Conservation (phyloP, 2,113 vertebrate genomes). For the Zeus faber region DNA sequence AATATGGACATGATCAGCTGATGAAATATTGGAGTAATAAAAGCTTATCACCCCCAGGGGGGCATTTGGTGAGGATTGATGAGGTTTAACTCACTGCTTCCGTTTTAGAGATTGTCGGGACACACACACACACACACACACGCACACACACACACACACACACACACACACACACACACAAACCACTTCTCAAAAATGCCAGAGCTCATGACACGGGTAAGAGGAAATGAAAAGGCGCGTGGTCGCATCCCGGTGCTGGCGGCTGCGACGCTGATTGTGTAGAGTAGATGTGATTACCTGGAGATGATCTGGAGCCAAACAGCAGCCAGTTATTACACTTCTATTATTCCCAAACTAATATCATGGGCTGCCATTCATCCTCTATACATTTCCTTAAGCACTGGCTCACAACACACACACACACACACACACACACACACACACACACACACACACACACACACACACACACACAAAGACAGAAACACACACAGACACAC, state of each 20-base stretch:
- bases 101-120: neutral
- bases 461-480: neutral
- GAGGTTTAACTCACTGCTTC: too few species aligned
- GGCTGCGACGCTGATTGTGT: conserved; percentile 51
- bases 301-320: conserved; percentile 48
- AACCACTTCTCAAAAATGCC: conserved; percentile 14
- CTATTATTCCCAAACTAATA: conserved; percentile 67
- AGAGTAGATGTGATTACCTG: conserved; percentile 61
- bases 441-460: neutral
- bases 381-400: conserved; percentile 37
- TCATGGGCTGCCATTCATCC: conserved; percentile 55
- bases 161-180: conserved; percentile 9
- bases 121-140: neutral
- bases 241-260: conserved; percentile 32
- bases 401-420: conserved; percentile 10
- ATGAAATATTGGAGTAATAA: too few species aligned
- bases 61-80: too few species aligned
- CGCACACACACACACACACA: neutral
- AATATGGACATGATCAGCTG: too few species aligned
- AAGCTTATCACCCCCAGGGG: too few species aligned
- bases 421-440: conserved; percentile 1
- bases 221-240: conserved; percentile 59
- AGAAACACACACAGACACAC: neutral
- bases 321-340: conserved; percentile 55
- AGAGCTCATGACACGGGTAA: conserved; percentile 37